A percentile compares a stretch with the other conserved stretches of the same genome.
phyloP scores from a whole-genome alignment of 2,888 invertebrate species.

The Chymomyza procnemis region DNA sequence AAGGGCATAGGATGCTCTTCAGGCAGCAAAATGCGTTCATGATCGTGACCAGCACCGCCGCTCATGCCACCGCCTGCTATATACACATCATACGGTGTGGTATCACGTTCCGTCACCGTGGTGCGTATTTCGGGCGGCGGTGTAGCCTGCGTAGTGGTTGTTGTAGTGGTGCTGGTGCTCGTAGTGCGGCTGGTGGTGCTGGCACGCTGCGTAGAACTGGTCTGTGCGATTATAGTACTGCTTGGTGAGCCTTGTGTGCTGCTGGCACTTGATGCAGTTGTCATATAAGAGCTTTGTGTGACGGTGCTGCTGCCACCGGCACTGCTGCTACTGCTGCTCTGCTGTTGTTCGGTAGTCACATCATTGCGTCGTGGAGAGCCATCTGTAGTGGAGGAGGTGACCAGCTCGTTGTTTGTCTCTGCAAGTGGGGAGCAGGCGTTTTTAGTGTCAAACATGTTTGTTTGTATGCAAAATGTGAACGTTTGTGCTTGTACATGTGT shows the following conservation, averaged over 20 bases:
- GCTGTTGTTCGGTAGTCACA: conserved; percentile 80
- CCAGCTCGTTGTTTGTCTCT: conserved; percentile 71
- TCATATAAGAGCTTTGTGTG: conserved; percentile 21
- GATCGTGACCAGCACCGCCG: conserved; percentile 39
- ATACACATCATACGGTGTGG: conserved; percentile 74
- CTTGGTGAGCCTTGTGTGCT: conserved; percentile 36
- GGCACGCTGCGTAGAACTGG: conserved; percentile 52
- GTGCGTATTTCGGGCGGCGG: conserved; percentile 73
- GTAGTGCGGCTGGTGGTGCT: conserved; percentile 50
- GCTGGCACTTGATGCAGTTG: conserved; percentile 3
- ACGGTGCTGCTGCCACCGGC: conserved; percentile 47
- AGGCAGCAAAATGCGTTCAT: conserved; percentile 66
- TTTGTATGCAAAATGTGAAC: background rate
- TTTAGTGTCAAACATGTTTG: conserved; percentile 36
- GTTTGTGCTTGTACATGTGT: conserved; percentile 18
- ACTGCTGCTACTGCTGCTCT: conserved; percentile 75
- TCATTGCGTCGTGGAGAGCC: conserved; percentile 53
- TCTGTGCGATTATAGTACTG: conserved; percentile 41
- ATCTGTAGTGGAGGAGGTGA: conserved; percentile 66
- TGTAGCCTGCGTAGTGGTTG: conserved; percentile 68
- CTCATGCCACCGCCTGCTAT: conserved; percentile 41
- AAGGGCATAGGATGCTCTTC: conserved; percentile 66
- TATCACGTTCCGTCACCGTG: conserved; percentile 74
- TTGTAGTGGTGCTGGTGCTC: conserved; percentile 59
- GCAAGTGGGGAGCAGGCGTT: conserved; percentile 56